Evolutionary conservation across 2,888 invertebrate genomes (phyloP), one percentile per base, ranked within the genome.

Genomic region (Agrotis puta): DNA sequence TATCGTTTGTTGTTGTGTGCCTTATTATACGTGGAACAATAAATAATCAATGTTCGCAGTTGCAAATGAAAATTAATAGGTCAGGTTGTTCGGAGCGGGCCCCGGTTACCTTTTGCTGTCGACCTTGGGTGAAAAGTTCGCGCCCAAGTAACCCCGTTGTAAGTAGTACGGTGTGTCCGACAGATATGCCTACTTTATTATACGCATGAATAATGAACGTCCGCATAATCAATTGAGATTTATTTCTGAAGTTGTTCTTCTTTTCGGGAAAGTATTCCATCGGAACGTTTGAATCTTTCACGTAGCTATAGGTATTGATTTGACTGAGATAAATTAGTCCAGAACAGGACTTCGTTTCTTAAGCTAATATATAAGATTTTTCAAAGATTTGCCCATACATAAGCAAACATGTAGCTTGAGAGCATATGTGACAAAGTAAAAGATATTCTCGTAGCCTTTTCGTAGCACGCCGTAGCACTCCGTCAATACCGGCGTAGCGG

Each of bases 61-160:
- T 85, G 82, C 69, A 83, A 88, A 91, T 91, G 83, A 88, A 87
- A 86, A 91, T 89, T 87, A 89, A 90, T 90, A 87, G 88, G 85
- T 86, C 79, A 81, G 68, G 73, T 68, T 72, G 77, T 64, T 64
- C 27, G 61, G 48, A 74, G 64, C 79, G 64, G 72, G 75, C 68
- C 74, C 65, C 74, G 62, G 64, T 77, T 80, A 79, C 81, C 80
- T 79, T 79, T 79, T 77, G 63, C 74, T 57, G 75, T 56, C 78
- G 79, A 70, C 81, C 83, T 83, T 85, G 74, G 75, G 63, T 75
- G 74, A 51, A 82, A 87, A 85, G 83, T 87, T 87, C 78, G 70
- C 71, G 67, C 74, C 68, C 69, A 77, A 77, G 77, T 75, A 77
- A 85, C 78, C 82, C 77, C 67, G 63, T 63, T 78, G 66, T 70